These are phyloP conservation scores for Synanthedon andrenaeformis DNA, from an alignment of 2,888 invertebrate species.

Conservation along the genomic window DNA sequence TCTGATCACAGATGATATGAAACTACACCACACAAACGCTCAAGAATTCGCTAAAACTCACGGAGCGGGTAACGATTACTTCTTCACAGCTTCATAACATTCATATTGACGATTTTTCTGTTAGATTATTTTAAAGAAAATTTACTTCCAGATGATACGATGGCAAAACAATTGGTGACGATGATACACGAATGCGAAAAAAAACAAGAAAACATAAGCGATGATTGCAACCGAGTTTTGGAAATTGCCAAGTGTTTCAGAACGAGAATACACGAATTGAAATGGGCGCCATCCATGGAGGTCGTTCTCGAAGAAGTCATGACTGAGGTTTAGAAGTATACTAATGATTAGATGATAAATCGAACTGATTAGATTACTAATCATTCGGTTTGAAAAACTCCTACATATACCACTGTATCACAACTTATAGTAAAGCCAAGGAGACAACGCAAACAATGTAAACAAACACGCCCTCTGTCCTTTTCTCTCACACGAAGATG, in stretches of 20 bases:
- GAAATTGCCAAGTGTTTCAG: constrained; percentile 54
- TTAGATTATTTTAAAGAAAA: too few relatives aligned
- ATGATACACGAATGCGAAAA: constrained; percentile 45
- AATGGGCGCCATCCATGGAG: constrained; percentile 55
- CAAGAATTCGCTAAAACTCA: constrained; percentile 46
- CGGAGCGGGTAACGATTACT: constrained; percentile 39
- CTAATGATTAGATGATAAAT: background rate
- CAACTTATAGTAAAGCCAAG: too few relatives aligned
- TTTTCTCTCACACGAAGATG: too few relatives aligned
- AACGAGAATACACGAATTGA: constrained; percentile 43
- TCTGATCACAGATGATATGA: constrained; percentile 34
- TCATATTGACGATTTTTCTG: too few relatives aligned
- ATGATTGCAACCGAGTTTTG: constrained; percentile 32
- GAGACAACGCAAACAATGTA: too few relatives aligned
- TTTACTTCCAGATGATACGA: constrained; percentile 30
- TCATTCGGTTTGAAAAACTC: too few relatives aligned
- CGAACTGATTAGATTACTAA: too few relatives aligned
- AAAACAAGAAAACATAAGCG: constrained; percentile 14
- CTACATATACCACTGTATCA: too few relatives aligned
- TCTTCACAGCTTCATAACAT: background rate
- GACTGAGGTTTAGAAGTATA: constrained; percentile 19
- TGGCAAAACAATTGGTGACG: constrained; percentile 39
- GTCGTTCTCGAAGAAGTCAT: constrained; percentile 42
- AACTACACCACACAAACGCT: constrained; percentile 45
- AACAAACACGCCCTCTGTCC: too few relatives aligned